phyloP scores from a whole-genome alignment of 2,113 vertebrate genomes.

The Mandrillus leucophaeus region DNA sequence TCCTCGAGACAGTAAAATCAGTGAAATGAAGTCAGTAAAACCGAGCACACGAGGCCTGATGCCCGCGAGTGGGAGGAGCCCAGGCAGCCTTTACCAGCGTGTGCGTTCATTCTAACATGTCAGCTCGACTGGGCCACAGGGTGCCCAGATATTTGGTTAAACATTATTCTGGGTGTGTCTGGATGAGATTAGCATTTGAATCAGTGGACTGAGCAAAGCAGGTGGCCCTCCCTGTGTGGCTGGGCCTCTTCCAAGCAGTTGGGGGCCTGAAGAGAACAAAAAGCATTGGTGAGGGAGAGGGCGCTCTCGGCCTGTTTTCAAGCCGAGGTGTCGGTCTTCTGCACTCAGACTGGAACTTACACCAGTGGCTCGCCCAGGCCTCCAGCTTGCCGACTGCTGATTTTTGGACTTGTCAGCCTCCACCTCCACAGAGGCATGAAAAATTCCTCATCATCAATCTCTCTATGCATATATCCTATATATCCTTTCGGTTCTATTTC shows the following conservation, averaged over 20 bases:
- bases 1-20: no score
- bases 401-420: neutral
- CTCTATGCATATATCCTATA: neutral
- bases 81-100: neutral
- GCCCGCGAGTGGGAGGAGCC: rapidly evolving
- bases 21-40: neutral
- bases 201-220: neutral
- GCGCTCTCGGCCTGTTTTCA: neutral
- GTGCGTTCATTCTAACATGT: rapidly evolving
- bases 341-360: no score
- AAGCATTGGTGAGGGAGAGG: neutral
- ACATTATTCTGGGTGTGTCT: neutral
- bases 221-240: no score
- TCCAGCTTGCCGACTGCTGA: neutral
- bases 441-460: neutral
- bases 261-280: neutral
- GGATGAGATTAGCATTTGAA: rapidly evolving
- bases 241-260: neutral
- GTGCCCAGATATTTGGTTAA: neutral
- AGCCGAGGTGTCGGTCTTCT: neutral
- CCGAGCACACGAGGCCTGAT: rapidly evolving
- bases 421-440: neutral
- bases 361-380: neutral
- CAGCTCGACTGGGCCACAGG: rapidly evolving
- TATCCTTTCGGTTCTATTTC: neutral